Evolutionary conservation across 2,797 vertebrate species (phyloP), one percentile per base, ranked within the genome.

Genomic region (Mus minutoides): DNA sequence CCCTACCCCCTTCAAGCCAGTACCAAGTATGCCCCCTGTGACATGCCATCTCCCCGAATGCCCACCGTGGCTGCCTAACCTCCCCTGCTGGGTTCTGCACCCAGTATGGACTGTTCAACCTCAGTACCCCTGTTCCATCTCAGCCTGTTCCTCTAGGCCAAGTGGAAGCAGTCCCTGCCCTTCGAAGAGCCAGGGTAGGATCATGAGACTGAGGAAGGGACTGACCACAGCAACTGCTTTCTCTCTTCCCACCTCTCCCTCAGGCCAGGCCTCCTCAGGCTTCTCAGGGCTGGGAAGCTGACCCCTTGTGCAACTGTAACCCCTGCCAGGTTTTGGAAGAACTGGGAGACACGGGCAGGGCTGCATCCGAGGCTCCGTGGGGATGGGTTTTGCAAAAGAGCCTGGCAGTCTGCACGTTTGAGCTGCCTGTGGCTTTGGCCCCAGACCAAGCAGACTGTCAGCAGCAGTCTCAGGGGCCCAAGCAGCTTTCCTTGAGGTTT

Each of bases 221-320:
- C 75, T 82, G 58, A 37, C 0, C 49, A 11, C 22, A 34, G 14
- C 31, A 24, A 43, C 17, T 13, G 46, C 29, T 37, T 21, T 0
- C 14, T 40, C 34, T 26, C 13, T 6, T n/a, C 0, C 24, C 12
- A 19, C 49, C 29, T 6, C 21, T 82, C 2, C 0, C 60, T 46
- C 73, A 78, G 58, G 64, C 67, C 7, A 7, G 71, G 29, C 49
- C 71, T 71, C 64, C 7, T 19, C 2, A 0, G 17, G 56, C 76
- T 62, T 46, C 91, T 16, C 1, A 0, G 24, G 49, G 54, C 58
- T 3, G 46, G 71, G 43, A 56, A 60, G 89, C 78, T 91, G 69
- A 26, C 0, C 34, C 26, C 7, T n/a, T 0, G 0, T 2, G 46
- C 6, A 22, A 4, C 1, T 0, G 0, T 3, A 88, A 96, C 69